phyloP scores from a whole-genome alignment of 1,140 invertebrate genomes.

The Papilio polyxenes region DNA sequence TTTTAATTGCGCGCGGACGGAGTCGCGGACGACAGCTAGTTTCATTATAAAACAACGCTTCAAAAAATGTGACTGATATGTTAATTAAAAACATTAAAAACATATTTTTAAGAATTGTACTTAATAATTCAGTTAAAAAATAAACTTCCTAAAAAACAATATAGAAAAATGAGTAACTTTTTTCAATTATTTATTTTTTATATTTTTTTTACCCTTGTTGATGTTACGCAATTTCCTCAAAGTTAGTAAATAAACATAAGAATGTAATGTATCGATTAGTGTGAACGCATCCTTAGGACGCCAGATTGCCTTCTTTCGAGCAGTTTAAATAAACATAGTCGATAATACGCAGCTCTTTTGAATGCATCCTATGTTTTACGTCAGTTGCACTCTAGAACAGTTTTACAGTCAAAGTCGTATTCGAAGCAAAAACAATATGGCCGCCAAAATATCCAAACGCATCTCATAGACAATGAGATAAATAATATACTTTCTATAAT shows the following conservation, averaged over 20 bases:
- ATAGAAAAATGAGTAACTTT: no score
- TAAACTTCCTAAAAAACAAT: no score
- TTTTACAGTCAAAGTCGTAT: constrained; percentile 41
- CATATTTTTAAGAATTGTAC: no score
- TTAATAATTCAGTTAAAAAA: no score
- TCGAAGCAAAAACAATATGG: constrained; percentile 27
- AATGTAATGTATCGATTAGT: constrained; percentile 38
- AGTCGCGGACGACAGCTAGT: no score
- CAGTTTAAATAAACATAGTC: constrained; percentile 74
- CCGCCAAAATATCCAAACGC: background rate
- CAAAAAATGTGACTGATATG: no score
- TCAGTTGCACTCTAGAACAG: constrained; percentile 40
- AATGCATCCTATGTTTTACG: constrained; percentile 55
- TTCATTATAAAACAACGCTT: no score
- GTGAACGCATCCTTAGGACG: constrained; percentile 54
- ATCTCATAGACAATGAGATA: background rate
- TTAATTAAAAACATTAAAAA: no score
- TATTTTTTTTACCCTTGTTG: no score
- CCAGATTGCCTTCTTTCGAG: constrained; percentile 79
- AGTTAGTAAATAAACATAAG: background rate
- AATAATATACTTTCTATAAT: background rate
- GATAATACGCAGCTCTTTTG: constrained; percentile 76
- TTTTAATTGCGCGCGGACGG: no score
- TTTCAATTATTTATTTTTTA: no score
- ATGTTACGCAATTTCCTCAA: background rate